Evolutionary conservation across 2,888 invertebrate species (phyloP).

Genomic region (Morpho achilles): DNA sequence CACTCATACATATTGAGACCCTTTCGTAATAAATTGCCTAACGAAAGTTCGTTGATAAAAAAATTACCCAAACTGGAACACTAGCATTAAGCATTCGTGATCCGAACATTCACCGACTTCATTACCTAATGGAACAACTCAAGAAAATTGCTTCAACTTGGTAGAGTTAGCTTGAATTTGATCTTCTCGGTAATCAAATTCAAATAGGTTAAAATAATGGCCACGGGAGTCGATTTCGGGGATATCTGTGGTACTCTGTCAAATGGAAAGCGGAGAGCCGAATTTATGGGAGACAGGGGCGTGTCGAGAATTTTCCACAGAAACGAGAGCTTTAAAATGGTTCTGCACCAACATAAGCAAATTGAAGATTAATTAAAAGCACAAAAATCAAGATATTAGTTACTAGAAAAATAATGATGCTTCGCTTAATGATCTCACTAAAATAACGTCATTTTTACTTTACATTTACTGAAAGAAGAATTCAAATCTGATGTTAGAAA

Average conservation of each 20-base stretch:
- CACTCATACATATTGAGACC: too few relatives aligned
- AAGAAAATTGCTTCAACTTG: constrained; percentile 39
- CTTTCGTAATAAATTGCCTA: too few relatives aligned
- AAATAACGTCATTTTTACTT: too few relatives aligned
- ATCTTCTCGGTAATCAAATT: constrained; percentile 30
- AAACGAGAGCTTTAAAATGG: constrained; percentile 19
- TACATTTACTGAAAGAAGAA: too few relatives aligned
- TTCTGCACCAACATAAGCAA: constrained; percentile 20
- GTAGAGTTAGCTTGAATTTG: constrained; percentile 26
- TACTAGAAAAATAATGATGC: too few relatives aligned
- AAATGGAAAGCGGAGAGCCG: constrained; percentile 33
- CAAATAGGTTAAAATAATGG: constrained; percentile 33
- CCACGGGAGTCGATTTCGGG: constrained; percentile 32
- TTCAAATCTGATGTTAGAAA: too few relatives aligned
- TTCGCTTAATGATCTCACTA: too few relatives aligned
- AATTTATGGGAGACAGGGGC: constrained; percentile 31
- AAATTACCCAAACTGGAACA: constrained; percentile 9
- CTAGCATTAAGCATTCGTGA: constrained; percentile 7
- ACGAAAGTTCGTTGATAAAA: constrained; percentile 16
- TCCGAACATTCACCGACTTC: constrained; percentile 30
- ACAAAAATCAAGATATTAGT: too few relatives aligned
- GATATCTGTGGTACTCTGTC: constrained; percentile 31
- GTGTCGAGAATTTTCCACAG: constrained; percentile 28
- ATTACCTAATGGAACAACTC: constrained; percentile 41
- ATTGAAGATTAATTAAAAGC: constrained; percentile 16